A percentile compares a stretch with the other conserved stretches of the same genome.
phyloP scores from a whole-genome alignment of 2,888 invertebrate species.

The Folsomia candida region DNA sequence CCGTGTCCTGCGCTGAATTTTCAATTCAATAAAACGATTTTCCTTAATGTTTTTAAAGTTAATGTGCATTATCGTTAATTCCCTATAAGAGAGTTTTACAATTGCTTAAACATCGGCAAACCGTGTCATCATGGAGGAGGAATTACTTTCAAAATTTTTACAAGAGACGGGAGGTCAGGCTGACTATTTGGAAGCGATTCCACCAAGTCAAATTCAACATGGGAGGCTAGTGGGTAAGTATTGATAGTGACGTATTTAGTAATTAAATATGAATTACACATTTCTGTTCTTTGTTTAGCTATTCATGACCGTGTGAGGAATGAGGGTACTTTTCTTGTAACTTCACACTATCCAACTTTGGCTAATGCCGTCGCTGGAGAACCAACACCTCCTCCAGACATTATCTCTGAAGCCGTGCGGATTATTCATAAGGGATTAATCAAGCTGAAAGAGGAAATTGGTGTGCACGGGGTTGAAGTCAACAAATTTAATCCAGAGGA shows the following conservation, averaged over 20 bases:
- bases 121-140: neutral
- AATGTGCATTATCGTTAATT: too few species aligned
- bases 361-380: conserved; percentile 10
- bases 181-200: neutral
- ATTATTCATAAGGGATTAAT: conserved; percentile 6
- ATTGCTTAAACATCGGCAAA: too few species aligned
- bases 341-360: conserved; percentile 1
- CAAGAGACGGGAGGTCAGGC: neutral
- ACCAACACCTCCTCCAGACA: neutral
- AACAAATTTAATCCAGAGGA: neutral
- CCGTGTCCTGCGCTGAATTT: too few species aligned
- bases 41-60: too few species aligned
- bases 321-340: neutral
- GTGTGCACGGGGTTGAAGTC: neutral
- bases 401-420: neutral
- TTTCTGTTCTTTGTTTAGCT: neutral
- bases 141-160: neutral
- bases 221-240: neutral
- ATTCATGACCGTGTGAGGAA: neutral
- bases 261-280: too few species aligned
- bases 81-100: too few species aligned
- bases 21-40: too few species aligned
- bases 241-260: too few species aligned
- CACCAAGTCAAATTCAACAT: neutral
- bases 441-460: neutral